Percentiles rank a stretch among this genome's conserved stretches.
Conservation (phyloP, 2,113 vertebrate genomes). For the Mystacornis crossleyi region DNA sequence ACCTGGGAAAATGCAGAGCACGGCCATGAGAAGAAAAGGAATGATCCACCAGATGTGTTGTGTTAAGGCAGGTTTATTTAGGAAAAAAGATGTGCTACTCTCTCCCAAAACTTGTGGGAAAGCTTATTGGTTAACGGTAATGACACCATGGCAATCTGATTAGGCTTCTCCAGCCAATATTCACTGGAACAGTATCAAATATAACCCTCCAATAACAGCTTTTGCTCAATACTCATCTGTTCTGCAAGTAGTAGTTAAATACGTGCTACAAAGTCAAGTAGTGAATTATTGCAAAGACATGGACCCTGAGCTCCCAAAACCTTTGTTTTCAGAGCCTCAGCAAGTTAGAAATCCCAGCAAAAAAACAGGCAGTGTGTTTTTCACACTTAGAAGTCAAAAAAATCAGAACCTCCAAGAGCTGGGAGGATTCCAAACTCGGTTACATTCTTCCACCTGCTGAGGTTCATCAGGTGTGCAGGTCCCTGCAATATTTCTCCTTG, state of each 20-base stretch:
- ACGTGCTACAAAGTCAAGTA: not conserved
- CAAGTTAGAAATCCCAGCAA: not conserved
- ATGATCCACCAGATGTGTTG: not conserved
- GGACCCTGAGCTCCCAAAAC: not conserved
- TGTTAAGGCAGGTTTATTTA: not conserved
- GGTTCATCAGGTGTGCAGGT: not conserved
- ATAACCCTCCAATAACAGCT: not conserved
- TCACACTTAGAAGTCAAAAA: not conserved
- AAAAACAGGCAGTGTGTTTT: not conserved
- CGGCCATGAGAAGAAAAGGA: not conserved
- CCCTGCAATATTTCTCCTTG: not conserved
- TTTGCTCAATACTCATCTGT: not conserved
- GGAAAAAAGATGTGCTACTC: not conserved
- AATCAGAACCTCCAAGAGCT: not conserved
- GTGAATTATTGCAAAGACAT: not conserved
- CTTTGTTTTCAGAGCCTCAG: not conserved
- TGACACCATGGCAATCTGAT: not conserved
- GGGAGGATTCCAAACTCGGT: not conserved
- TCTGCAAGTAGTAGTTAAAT: not conserved
- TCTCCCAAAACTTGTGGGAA: not conserved
- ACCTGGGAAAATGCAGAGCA: not conserved
- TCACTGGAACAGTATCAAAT: not conserved
- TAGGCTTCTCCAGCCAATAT: not conserved
- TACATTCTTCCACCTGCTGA: not conserved
- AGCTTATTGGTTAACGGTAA: not conserved